A percentile compares a stretch with the other conserved stretches of the same genome.
Evolutionary conservation across 2,797 vertebrate genomes (phyloP).

Genomic region (Taeniopygia guttata): DNA sequence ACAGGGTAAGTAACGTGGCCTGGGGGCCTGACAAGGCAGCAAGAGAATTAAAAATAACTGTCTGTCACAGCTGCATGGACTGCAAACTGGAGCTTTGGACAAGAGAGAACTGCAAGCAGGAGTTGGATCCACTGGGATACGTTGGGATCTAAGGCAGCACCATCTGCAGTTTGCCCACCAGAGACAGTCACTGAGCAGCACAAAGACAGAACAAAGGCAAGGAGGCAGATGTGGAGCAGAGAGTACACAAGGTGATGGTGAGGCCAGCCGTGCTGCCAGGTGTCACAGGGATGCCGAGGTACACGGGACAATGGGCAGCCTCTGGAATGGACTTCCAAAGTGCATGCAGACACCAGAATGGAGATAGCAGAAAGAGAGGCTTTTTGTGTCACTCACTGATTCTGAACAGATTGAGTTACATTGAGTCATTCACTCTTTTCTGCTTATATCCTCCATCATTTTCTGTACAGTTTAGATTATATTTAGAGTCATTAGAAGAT

Average conservation of each 20-base stretch:
- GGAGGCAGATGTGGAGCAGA: not conserved
- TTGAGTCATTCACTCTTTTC: not conserved
- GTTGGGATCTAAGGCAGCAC: not conserved
- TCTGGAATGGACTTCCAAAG: not conserved
- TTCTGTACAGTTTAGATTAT: not conserved
- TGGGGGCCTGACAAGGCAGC: not conserved
- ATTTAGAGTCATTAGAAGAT: not conserved
- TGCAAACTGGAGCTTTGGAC: not conserved
- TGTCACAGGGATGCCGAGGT: not conserved
- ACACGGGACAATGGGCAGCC: not conserved
- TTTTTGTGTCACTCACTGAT: not conserved
- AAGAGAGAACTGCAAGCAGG: not conserved
- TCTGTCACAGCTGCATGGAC: not conserved
- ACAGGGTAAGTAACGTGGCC: not conserved
- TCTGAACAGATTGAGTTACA: not conserved
- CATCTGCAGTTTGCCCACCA: not conserved
- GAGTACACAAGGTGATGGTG: not conserved
- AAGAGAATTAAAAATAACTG: not conserved
- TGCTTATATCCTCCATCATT: not conserved
- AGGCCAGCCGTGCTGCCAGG: not conserved
- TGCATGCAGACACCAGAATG: not conserved
- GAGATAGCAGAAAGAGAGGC: not conserved
- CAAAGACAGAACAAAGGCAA: not conserved
- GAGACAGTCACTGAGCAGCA: not conserved
- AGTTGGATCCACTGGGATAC: not conserved